Conservation (phyloP, 2,888 invertebrate species). For the Diarsia rubi region DNA sequence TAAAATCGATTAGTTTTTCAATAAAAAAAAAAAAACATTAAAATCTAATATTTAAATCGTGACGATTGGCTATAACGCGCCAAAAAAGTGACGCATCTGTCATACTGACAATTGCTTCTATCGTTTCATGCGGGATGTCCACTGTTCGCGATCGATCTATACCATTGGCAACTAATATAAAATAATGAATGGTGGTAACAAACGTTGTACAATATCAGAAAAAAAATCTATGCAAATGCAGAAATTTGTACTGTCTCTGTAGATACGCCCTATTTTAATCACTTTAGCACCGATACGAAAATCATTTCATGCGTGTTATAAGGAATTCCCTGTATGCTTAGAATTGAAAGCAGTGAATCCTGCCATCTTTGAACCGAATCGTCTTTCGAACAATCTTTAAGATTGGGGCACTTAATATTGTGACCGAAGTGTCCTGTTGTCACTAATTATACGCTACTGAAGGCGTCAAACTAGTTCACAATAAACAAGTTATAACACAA, state of each 20-base stretch:
- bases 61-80: background rate
- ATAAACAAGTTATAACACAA: too few relatives aligned
- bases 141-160: background rate
- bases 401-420: background rate
- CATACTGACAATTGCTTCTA: background rate
- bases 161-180: background rate
- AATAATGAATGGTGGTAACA: slow-evolving; percentile 10
- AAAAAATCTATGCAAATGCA: slow-evolving; percentile 36
- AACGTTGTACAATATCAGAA: slow-evolving; percentile 29
- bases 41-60: background rate
- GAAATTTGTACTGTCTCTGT: slow-evolving; percentile 45
- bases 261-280: slow-evolving; percentile 5
- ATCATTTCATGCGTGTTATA: slow-evolving; percentile 16
- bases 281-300: slow-evolving; percentile 40
- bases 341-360: slow-evolving; percentile 3
- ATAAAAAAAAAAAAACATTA: background rate
- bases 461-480: too few relatives aligned
- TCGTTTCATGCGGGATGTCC: background rate
- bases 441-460: too few relatives aligned
- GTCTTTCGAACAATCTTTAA: background rate
- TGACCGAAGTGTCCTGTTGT: background rate
- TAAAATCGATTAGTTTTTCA: background rate
- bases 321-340: slow-evolving; percentile 30
- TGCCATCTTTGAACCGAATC: slow-evolving; percentile 4
- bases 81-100: background rate